A percentile compares a stretch with the other conserved stretches of the same genome.
These are phyloP conservation scores for Parasteatoda lunata DNA, from an alignment of 2,888 invertebrate species.

Conservation along the genomic window DNA sequence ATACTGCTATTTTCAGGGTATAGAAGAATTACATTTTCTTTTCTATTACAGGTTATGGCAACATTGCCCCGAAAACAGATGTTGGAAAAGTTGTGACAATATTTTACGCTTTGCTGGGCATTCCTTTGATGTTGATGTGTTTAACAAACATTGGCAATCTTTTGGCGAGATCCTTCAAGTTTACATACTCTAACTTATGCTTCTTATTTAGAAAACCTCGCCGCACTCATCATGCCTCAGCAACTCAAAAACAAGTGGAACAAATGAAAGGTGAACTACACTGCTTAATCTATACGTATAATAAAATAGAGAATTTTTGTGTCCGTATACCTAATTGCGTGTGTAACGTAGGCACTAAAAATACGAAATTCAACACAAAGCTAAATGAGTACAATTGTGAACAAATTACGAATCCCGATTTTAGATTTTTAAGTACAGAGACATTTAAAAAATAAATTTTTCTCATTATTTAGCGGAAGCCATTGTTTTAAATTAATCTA, in stretches of 20 bases:
- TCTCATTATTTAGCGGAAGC: too few relatives aligned
- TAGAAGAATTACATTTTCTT: neutral
- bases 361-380: too few relatives aligned
- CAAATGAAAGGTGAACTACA: slow-evolving; percentile 25
- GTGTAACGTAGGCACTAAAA: too few relatives aligned
- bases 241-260: slow-evolving; percentile 23
- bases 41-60: slow-evolving; percentile 83
- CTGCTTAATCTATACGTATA: too few relatives aligned
- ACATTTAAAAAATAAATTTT: too few relatives aligned
- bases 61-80: slow-evolving; percentile 87
- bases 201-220: slow-evolving; percentile 56
- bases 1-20: too few relatives aligned
- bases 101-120: slow-evolving; percentile 89
- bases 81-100: slow-evolving; percentile 89
- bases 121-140: slow-evolving; percentile 89
- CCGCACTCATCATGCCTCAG: slow-evolving; percentile 24
- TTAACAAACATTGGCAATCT: slow-evolving; percentile 88
- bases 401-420: too few relatives aligned
- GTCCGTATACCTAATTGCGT: too few relatives aligned
- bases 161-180: slow-evolving; percentile 84
- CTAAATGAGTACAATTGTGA: too few relatives aligned
- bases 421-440: too few relatives aligned
- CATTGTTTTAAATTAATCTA: too few relatives aligned
- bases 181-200: slow-evolving; percentile 79
- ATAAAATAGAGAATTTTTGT: too few relatives aligned